A percentile compares a stretch with the other conserved stretches of the same genome.
phyloP scores from a whole-genome alignment of 2,797 vertebrate genomes.

The Gila robusta region DNA sequence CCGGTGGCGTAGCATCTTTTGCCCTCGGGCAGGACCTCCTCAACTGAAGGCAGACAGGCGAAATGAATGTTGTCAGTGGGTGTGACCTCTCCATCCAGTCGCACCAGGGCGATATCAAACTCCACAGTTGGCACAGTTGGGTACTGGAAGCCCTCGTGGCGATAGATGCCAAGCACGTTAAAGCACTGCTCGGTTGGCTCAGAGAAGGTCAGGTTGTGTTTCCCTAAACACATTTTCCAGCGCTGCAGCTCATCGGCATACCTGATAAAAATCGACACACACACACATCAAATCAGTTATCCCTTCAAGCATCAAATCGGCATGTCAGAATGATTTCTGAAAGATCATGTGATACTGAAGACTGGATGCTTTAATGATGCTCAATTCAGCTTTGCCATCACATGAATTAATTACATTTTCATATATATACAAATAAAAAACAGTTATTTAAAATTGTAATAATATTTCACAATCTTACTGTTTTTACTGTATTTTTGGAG shows the following conservation, averaged over 20 bases:
- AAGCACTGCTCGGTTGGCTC: slow-evolving; percentile 76
- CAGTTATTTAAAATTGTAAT: too few relatives aligned
- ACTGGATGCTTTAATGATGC: too few relatives aligned
- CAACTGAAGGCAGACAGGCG: slow-evolving; percentile 77
- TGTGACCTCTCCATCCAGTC: slow-evolving; percentile 73
- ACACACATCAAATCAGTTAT: background rate
- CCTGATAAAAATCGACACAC: slow-evolving; percentile 60
- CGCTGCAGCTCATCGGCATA: slow-evolving; percentile 81
- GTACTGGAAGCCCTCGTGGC: slow-evolving; percentile 81
- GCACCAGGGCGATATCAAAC: slow-evolving; percentile 81
- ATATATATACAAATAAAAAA: too few relatives aligned
- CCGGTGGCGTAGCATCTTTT: slow-evolving; percentile 81
- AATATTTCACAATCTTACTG: too few relatives aligned
- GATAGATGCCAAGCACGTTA: slow-evolving; percentile 74
- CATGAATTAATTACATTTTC: too few relatives aligned
- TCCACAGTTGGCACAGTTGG: slow-evolving; percentile 80
- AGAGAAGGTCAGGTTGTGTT: slow-evolving; percentile 80
- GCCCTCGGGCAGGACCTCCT: slow-evolving; percentile 72
- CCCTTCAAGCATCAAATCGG: too few relatives aligned
- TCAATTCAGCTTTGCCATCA: too few relatives aligned
- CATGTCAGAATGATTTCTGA: too few relatives aligned
- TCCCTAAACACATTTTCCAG: slow-evolving; percentile 83
- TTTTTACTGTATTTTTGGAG: too few relatives aligned
- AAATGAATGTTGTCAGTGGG: slow-evolving; percentile 72
- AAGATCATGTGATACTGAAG: too few relatives aligned